These are phyloP conservation scores for Drosophila trapezifrons DNA, from an alignment of 1,140 invertebrate species.

Conservation along the genomic window DNA sequence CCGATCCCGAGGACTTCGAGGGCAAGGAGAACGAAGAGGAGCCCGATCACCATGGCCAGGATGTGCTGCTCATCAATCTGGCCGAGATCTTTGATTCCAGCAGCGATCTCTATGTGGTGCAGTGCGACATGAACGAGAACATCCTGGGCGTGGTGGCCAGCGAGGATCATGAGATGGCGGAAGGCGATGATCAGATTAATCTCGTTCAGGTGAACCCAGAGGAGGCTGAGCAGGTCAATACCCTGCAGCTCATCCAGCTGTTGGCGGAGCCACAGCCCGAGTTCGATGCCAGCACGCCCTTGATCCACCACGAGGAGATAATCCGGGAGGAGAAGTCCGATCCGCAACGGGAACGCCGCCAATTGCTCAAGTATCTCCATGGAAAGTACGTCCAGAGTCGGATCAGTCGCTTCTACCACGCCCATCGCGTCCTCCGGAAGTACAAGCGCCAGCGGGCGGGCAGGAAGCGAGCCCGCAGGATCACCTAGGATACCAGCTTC, in stretches of 20 bases:
- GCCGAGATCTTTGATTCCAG: constrained; percentile 79
- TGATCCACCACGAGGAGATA: constrained; percentile 29
- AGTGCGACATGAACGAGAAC: constrained; percentile 83
- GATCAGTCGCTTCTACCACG: constrained; percentile 66
- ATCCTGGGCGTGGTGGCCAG: constrained; percentile 62
- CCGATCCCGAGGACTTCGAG: constrained; percentile 64
- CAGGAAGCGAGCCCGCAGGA: constrained; percentile 3
- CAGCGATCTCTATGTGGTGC: constrained; percentile 79
- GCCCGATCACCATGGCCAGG: constrained; percentile 40
- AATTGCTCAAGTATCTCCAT: constrained; percentile 79
- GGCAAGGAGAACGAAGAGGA: constrained; percentile 37
- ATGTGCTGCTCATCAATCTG: constrained; percentile 76
- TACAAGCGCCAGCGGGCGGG: constrained; percentile 48
- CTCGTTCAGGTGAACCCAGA: constrained; percentile 13
- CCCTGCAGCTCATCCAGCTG: constrained; percentile 67
- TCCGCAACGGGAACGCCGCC: constrained; percentile 26
- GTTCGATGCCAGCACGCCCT: constrained; percentile 6
- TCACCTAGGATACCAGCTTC: constrained; percentile 39
- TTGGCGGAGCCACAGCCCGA: constrained; percentile 55
- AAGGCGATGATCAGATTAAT: not conserved
- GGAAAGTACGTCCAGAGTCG: constrained; percentile 72
- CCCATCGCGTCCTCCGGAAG: constrained; percentile 71
- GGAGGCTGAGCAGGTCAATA: constrained; percentile 35
- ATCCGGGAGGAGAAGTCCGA: constrained; percentile 58
- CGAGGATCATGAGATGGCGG: constrained; percentile 22